These are phyloP conservation scores for Tangara arthus DNA, from an alignment of 2,797 vertebrate species.

Conservation along the genomic window DNA sequence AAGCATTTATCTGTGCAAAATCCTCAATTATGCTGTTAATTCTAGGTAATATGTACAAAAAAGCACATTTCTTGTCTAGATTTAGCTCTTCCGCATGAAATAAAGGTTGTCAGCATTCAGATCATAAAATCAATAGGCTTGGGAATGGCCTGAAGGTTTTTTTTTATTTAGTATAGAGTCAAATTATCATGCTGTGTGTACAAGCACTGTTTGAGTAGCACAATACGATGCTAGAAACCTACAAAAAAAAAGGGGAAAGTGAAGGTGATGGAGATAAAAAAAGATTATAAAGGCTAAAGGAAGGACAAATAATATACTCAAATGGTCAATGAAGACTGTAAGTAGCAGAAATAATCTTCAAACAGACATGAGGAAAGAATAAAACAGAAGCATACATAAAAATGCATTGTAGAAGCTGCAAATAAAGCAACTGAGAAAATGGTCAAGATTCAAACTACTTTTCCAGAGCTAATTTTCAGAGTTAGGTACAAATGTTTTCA, in stretches of 20 bases:
- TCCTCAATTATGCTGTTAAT: background rate
- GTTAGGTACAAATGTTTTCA: rapidly evolving
- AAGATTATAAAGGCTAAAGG: background rate
- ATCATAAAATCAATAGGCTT: background rate
- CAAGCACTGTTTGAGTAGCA: background rate
- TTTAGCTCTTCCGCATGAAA: background rate
- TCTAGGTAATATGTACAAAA: background rate
- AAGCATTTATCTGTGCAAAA: background rate
- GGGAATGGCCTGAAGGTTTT: background rate
- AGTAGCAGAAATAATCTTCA: background rate
- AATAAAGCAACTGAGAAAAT: background rate
- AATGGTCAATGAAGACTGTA: background rate
- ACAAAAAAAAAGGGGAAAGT: background rate
- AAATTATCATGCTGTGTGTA: background rate
- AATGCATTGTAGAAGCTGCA: background rate
- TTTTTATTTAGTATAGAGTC: background rate
- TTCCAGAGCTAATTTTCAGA: background rate
- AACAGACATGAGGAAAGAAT: background rate
- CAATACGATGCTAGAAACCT: background rate
- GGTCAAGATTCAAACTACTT: background rate
- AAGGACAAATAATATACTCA: background rate
- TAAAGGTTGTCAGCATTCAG: background rate
- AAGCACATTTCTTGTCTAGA: background rate
- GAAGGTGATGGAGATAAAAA: background rate
- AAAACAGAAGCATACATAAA: background rate